Evolutionary conservation across 2,113 vertebrate species (phyloP), one percentile per base, ranked within the genome.

Genomic region (Ageneiosus marmoratus): DNA sequence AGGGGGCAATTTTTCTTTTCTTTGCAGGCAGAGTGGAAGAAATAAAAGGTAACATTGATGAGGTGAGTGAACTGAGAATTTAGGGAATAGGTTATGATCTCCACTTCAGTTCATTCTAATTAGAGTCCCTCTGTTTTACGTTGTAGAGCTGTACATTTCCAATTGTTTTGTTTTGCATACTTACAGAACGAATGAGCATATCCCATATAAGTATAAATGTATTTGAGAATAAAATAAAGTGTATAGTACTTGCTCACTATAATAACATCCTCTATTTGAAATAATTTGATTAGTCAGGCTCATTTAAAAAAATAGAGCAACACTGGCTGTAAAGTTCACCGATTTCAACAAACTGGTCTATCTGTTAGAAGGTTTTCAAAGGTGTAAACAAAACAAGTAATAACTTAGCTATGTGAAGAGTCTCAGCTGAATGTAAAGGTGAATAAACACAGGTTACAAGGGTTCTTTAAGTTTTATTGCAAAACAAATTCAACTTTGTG

Each of bases 1-100:
- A 96, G 95, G 94, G 95, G 22, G 95, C 95, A 1, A 95, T 96
- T 82, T 96, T 96, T 81, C 92, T 96, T 60, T 96, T 96, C 88
- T 96, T 96, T 83, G 94, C 94, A 15, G 95, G 95, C 77, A 92
- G 95, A 84, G 93, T 90, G 0, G 94, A 95, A 82, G 95, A 95
- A 86, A 95, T 96, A 86, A 95, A 95, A 88, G 95, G 95, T 6
- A 96, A 95, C 88, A 95, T 96, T 69, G 93, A 95, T 88, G 90
- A 94, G 93, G 95, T 95, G 56, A 89, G 74, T 50, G 34, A 58
- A 24, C 34, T 50, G 44, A 3, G 29, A n/a, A n/a, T 51, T n/a
- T 79, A 46, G 29, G 46, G 20, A 65, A 51, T 18, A 20, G 9
- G 50, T 34, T 53, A 53, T 74, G 1, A 51, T 74, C 51, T 72